Conservation (phyloP, 2,888 invertebrate genomes). For the Pycnomerus fuliginosus region DNA sequence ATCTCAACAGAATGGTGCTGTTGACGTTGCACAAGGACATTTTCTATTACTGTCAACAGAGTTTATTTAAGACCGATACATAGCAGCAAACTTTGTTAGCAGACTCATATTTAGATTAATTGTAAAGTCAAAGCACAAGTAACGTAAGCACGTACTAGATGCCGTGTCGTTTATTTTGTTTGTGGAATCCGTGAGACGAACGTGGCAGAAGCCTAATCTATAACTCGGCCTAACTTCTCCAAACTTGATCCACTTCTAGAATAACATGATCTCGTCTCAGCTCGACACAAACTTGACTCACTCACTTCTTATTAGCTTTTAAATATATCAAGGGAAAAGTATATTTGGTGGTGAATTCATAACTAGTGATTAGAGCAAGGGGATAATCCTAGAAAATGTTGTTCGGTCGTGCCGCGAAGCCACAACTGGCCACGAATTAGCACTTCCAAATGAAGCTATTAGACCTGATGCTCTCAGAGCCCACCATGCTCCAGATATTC, state of each 20-base stretch:
- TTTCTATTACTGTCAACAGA: no score
- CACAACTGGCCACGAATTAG: conserved; percentile 28
- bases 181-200: conserved; percentile 11
- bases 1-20: no score
- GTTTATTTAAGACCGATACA: no score
- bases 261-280: conserved; percentile 24
- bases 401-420: conserved; percentile 22
- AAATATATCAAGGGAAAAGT: conserved; percentile 20
- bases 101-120: no score
- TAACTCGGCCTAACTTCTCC: conserved; percentile 25
- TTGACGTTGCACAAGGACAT: no score
- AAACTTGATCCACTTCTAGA: conserved; percentile 26
- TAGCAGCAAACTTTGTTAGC: no score
- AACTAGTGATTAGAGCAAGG: no score
- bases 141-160: conserved; percentile 15
- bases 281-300: conserved; percentile 28
- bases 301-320: conserved; percentile 21
- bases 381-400: conserved; percentile 19
- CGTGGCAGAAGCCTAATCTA: conserved; percentile 20
- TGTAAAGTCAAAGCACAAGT: conserved; percentile 11
- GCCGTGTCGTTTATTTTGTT: conserved; percentile 13
- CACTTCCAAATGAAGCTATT: conserved; percentile 23
- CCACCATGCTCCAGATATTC: conserved; percentile 14
- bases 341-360: no score
- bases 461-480: conserved; percentile 13